Base-by-base conservation (phyloP, 2,797 vertebrate species). In the Menidia menidia region DNA sequence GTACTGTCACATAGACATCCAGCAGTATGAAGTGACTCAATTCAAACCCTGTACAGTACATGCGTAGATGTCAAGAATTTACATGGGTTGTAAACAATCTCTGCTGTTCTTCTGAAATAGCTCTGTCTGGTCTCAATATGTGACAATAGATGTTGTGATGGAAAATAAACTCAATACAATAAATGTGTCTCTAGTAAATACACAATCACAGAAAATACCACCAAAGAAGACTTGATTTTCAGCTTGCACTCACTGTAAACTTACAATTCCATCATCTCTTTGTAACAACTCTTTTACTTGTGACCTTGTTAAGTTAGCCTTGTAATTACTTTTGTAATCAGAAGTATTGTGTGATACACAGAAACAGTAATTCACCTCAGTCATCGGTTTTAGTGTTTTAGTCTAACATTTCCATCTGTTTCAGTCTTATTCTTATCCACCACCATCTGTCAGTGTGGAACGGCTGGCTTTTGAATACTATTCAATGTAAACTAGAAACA, bases 401-500 rank as follows among this genome's bases (percentile, higher is more conserved):
- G 25, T 69, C 25, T 55, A 50, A 52, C 51, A 63, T 75, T 48
- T 77, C 45, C 31, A 76, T 79, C 66, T 80, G 47, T 25, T 76
- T 80, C 73, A 67, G 84, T 84, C 78, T 62, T n/a, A 73, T 82
- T 84, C 77, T 84, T 86, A 81, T 89, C 85, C 80, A 86, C 86
- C 44, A 75, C 42, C 57, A 32, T 31, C 33, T 74, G 76, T 88
- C 81, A 82, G 67, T 64, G 44, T 85, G 87, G 88, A 89, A 89
- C 88, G 86, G 75, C 75, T 39, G 69, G 78, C 70, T 69, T 63
- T 81, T 6, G 18, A 50, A 64, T 80, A 73, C 14, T 33, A 62
- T 77, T 64, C 78, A 73, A 69, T 72, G 87, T 90, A 90, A 92
- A 92, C 87, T 77, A 85, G 68, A 74, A 74, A 79, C 78, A 80